Conservation (phyloP, 2,797 vertebrate species). For the Sardinella longiceps region DNA sequence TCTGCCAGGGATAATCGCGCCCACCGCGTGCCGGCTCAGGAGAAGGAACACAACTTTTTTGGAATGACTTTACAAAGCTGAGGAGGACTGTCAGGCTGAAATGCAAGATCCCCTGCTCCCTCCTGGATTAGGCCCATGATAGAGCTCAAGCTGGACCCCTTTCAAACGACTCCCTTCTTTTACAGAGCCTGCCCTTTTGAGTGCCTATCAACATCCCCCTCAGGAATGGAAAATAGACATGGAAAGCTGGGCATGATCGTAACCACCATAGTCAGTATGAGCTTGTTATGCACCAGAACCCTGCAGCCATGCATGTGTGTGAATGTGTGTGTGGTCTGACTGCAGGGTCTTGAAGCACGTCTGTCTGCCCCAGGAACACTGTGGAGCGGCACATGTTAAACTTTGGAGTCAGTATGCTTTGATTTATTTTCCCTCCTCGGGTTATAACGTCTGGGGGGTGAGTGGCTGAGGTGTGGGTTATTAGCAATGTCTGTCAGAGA, state of each 20-base stretch:
- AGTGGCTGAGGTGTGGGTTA: constrained; percentile 52
- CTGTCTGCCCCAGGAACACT: constrained; percentile 26
- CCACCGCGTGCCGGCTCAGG: constrained; percentile 62
- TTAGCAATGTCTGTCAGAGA: constrained; percentile 53
- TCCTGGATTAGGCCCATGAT: not conserved
- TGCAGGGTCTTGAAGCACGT: constrained; percentile 27
- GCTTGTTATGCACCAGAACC: constrained; percentile 7
- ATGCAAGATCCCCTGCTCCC: constrained; percentile 40
- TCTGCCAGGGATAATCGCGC: constrained; percentile 67
- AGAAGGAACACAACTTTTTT: constrained; percentile 49
- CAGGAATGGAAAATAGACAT: constrained; percentile 23
- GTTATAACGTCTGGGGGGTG: constrained; percentile 25
- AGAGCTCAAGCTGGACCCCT: constrained; percentile 19
- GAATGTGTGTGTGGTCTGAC: constrained; percentile 44
- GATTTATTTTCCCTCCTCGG: constrained; percentile 46
- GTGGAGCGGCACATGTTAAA: constrained; percentile 35
- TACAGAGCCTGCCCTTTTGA: constrained; percentile 10
- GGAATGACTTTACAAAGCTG: constrained; percentile 68
- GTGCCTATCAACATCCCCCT: constrained; percentile 26
- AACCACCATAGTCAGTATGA: not conserved
- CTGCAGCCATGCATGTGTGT: not conserved
- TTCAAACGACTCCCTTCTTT: constrained; percentile 37
- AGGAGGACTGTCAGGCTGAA: constrained; percentile 53
- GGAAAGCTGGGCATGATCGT: not conserved
- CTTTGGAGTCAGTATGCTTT: constrained; percentile 1